Evolutionary conservation across 2,888 invertebrate genomes (phyloP), one percentile per base, ranked within the genome.

Genomic region (Criorhina ranunculi): DNA sequence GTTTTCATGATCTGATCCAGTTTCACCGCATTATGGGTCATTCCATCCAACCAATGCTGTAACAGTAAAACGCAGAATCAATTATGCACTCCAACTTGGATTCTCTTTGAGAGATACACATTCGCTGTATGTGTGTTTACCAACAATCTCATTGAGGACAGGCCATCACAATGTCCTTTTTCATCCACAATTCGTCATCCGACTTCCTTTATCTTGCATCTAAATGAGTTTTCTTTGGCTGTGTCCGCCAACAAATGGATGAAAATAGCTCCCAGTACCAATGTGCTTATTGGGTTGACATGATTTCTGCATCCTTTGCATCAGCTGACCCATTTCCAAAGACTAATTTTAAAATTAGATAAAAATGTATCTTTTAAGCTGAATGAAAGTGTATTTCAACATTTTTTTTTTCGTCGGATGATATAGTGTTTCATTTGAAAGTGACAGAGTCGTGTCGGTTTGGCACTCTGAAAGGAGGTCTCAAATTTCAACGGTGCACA

Each of bases 1-100:
- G 24, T 1, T 24, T 24, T 1, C 24, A 4, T 24, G 24, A 24
- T 24, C 24, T 73, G 78, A 80, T 66, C 64, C 69, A 70, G 53
- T 81, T 81, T 67, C 49, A 8, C 35, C 59, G 35, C 31, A 77
- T 72, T 82, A 70, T 77, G 59, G 77, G 77, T 77, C 77, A 82
- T 35, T 70, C 40, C 24, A 4, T 24, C 24, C 24, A 24, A 1
- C 24, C 33, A 51, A 29, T 73, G 59, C 49, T 66, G 40, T 62
- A 57, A 70, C 37, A 31, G 31, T 40, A 40, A 55, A 81, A 64
- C 62, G 70, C 75, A 64, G 60, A n/a, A n/a, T n/a, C n/a, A n/a
- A n/a, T n/a, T n/a, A n/a, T n/a, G n/a, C n/a, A n/a, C n/a, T n/a
- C n/a, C n/a, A n/a, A 70, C 60, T 72, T 53, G n/a, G 40, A 17